Base-by-base conservation (phyloP, 2,797 vertebrate species). In the Setipinna tenuifilis region DNA sequence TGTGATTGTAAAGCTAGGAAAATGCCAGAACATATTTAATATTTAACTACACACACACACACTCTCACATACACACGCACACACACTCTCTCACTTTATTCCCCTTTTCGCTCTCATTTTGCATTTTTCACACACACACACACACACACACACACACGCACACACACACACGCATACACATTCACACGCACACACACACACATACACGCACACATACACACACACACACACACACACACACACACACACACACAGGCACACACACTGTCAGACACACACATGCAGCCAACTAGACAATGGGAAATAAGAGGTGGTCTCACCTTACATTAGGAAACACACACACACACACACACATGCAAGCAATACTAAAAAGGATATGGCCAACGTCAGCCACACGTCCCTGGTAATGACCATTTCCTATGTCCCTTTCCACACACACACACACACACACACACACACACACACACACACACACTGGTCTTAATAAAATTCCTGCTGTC, bases 321-420 rank as follows among this genome's bases (percentile, higher is more conserved):
- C 65, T 71, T 71, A 71, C 65, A 68, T 31, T 12, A 75, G 59
- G 83, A 58, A 87, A 89, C 89, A 85, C 84, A n/a, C 58, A 83
- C 50, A 23, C 54, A 93, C 88, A 91, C 81, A 85, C 23, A 57
- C 80, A 86, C 88, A 91, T 59, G 23, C 16, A 84, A 89, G 75
- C 85, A 0, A 21, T 5, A 9, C 83, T 90, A 89, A 88, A 90
- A 92, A 90, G 88, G 93, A 91, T 88, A 92, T 93, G 92, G 90
- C 88, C 91, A 92, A 87, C 81, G 59, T 94, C 92, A 94, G 89
- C 91, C 87, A 88, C 85, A 93, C 93, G 2, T 90, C 90, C 91
- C 94, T 93, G 92, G 93, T 94, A 92, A 90, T 89, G 58, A 86
- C 87, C 50, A 89, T 90, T 83, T 88, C 86, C 86, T 92, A 93